Percentiles rank a stretch among this genome's conserved stretches.
phyloP scores from a whole-genome alignment of 2,797 vertebrate species.

The Lepilemur ruficaudatus region DNA sequence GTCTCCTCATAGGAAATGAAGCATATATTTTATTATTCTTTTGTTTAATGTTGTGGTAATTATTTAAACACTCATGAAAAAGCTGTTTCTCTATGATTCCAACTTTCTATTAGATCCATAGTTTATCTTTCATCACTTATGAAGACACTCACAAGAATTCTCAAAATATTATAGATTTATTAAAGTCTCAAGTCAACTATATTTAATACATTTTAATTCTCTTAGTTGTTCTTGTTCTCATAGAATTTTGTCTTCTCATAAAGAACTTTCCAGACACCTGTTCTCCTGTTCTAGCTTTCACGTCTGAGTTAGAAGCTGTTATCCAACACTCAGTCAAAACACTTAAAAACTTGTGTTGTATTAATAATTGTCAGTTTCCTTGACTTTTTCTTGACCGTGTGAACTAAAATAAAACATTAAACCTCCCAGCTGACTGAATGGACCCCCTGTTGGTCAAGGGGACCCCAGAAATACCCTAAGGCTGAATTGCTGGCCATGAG shows the following conservation, averaged over 20 bases:
- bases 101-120: constrained; percentile 34
- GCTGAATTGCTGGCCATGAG: background rate
- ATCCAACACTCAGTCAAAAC: background rate
- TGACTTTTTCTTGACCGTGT: background rate
- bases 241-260: background rate
- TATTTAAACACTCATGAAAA: constrained; percentile 46
- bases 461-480: background rate
- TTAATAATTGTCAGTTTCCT: background rate
- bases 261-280: background rate
- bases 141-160: background rate
- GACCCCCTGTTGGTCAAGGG: background rate
- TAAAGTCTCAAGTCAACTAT: background rate
- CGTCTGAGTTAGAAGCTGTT: background rate
- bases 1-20: constrained; percentile 48
- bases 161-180: constrained; percentile 21
- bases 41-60: constrained; percentile 34
- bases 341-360: background rate
- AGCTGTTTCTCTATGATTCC: constrained; percentile 26
- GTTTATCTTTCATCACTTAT: background rate
- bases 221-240: background rate
- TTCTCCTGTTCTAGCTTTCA: background rate
- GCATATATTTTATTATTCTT: constrained; percentile 55
- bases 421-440: background rate
- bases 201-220: background rate
- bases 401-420: background rate